Conservation (phyloP, 2,113 vertebrate genomes). For the Lycaon pictus region DNA sequence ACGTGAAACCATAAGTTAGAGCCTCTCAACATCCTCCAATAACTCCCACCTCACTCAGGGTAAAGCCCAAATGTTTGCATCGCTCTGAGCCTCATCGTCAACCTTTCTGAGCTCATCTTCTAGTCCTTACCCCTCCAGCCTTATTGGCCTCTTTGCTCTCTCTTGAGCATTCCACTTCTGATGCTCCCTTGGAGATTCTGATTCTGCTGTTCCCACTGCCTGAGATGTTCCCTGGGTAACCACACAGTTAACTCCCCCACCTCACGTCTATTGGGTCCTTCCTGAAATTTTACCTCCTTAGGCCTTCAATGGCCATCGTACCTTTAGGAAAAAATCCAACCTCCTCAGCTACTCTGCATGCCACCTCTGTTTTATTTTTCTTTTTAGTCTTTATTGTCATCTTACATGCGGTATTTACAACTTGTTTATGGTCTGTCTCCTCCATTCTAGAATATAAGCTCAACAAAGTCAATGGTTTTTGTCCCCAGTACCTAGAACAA, state of each 20-base stretch:
- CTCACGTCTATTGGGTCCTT: neutral
- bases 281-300: neutral
- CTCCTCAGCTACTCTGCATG: neutral
- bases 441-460: neutral
- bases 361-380: neutral
- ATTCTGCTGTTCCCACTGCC: neutral
- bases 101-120: neutral
- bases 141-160: neutral
- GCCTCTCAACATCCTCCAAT: neutral
- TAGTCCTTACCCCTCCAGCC: neutral
- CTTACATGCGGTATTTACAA: neutral
- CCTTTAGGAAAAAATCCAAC: neutral
- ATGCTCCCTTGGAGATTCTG: neutral
- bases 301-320: neutral
- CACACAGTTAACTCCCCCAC: neutral
- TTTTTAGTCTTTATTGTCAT: neutral
- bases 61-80: neutral
- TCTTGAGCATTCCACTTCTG: neutral
- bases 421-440: neutral
- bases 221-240: neutral
- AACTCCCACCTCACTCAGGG: neutral
- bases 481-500: neutral
- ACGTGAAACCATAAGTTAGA: neutral
- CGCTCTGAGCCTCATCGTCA: too few species aligned
- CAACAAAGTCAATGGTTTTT: neutral